Conservation (phyloP, 2,797 vertebrate species). For the Pipistrellus pipistrellus region DNA sequence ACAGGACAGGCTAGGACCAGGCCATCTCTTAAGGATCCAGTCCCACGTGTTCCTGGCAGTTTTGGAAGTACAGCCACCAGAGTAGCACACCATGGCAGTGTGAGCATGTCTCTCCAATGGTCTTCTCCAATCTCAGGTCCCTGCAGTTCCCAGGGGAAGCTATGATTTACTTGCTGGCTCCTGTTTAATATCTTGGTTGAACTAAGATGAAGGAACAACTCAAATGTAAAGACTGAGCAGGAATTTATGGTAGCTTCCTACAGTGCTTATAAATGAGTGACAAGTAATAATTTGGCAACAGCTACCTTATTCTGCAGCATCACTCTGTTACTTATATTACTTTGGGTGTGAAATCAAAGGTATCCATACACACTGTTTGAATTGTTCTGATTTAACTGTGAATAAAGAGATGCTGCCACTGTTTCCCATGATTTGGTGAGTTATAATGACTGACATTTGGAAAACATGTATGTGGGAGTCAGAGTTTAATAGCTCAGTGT, state of each 20-base stretch:
- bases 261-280: accelerated
- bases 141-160: not conserved
- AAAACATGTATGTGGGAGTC: accelerated
- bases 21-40: accelerated
- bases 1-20: too few species aligned
- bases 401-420: not conserved
- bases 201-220: not conserved
- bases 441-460: not conserved
- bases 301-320: too few species aligned
- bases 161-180: not conserved
- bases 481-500: accelerated
- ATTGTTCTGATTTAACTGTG: not conserved
- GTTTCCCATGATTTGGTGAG: not conserved
- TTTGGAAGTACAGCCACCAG: accelerated
- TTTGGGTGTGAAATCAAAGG: not conserved
- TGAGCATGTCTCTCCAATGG: accelerated
- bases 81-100: accelerated
- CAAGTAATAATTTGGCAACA: not conserved
- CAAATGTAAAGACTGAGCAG: not conserved
- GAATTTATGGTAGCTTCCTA: accelerated
- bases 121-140: not conserved
- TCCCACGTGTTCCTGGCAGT: accelerated
- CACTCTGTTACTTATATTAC: accelerated
- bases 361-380: accelerated
- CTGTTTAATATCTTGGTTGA: not conserved